A percentile compares a stretch with the other conserved stretches of the same genome.
phyloP scores from a whole-genome alignment of 2,797 vertebrate species.

The Acanthis flammea region DNA sequence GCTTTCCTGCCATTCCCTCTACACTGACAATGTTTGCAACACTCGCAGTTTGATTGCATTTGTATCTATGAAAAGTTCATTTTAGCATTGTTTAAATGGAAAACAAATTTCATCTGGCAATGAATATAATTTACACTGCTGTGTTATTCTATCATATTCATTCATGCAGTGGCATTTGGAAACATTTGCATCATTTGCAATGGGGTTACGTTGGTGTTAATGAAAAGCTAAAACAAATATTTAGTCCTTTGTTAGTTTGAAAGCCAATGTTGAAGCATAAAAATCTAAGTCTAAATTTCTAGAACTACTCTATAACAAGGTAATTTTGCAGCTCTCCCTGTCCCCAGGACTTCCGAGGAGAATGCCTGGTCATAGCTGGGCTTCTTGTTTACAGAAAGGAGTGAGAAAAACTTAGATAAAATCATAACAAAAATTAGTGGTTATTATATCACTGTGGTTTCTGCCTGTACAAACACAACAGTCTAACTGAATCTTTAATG shows the following conservation, averaged over 20 bases:
- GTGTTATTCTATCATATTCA: neutral
- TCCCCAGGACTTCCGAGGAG: neutral
- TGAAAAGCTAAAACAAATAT: conserved; percentile 1
- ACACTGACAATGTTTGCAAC: neutral
- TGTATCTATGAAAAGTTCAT: neutral
- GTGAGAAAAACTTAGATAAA: neutral
- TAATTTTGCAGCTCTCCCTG: neutral
- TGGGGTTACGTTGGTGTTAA: neutral
- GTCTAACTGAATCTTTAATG: neutral
- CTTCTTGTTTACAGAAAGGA: neutral
- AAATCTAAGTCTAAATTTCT: neutral
- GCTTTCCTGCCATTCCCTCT: neutral
- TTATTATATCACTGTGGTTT: neutral
- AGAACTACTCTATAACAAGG: neutral
- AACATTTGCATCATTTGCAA: neutral
- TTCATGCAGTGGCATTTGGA: neutral
- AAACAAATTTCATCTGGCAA: conserved; percentile 6
- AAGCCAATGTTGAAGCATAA: neutral
- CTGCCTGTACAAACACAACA: conserved; percentile 23
- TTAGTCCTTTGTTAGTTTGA: neutral
- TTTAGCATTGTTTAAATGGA: neutral
- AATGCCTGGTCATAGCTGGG: neutral
- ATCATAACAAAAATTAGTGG: neutral
- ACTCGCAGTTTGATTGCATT: neutral
- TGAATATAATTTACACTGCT: neutral